Percentiles rank a stretch among this genome's conserved stretches.
phyloP scores from a whole-genome alignment of 1,140 invertebrate genomes.

The Euwallacea fornicatus region DNA sequence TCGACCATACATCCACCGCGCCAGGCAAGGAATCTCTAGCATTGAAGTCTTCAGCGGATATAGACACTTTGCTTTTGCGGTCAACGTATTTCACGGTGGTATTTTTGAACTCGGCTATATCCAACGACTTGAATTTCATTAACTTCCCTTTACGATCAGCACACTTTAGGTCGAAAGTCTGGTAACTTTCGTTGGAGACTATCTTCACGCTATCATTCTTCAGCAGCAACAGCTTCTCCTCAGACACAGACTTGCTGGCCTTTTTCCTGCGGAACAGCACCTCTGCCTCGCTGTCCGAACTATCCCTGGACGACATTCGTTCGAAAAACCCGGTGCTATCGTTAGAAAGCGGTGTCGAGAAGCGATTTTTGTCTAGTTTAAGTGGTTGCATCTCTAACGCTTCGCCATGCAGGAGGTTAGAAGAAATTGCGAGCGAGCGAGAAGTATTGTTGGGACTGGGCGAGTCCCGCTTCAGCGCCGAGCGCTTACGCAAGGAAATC shows the following conservation, averaged over 20 bases:
- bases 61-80: slow-evolving; percentile 46
- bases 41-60: slow-evolving; percentile 49
- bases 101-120: slow-evolving; percentile 43
- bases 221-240: slow-evolving; percentile 50
- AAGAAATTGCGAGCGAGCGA: slow-evolving; percentile 16
- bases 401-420: slow-evolving; percentile 27
- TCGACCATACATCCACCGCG: slow-evolving; percentile 64
- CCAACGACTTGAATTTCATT: slow-evolving; percentile 50
- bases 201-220: slow-evolving; percentile 48
- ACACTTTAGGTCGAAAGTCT: slow-evolving; percentile 49
- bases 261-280: slow-evolving; percentile 1
- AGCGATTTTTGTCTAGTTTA: slow-evolving; percentile 17
- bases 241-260: slow-evolving; percentile 35
- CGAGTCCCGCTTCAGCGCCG: slow-evolving; percentile 26
- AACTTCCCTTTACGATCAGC: slow-evolving; percentile 46
- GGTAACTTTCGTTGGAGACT: slow-evolving; percentile 48
- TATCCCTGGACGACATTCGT: slow-evolving; percentile 44
- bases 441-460: slow-evolving; percentile 1
- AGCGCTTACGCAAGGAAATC: slow-evolving; percentile 46
- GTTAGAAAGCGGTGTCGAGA: slow-evolving; percentile 37
- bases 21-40: slow-evolving; percentile 60
- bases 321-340: slow-evolving; percentile 40
- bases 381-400: slow-evolving; percentile 37
- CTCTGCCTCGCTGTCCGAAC: slow-evolving; percentile 44
- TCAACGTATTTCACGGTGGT: slow-evolving; percentile 46